phyloP scores from a whole-genome alignment of 2,797 vertebrate species.

The Poeciliopsis infans region DNA sequence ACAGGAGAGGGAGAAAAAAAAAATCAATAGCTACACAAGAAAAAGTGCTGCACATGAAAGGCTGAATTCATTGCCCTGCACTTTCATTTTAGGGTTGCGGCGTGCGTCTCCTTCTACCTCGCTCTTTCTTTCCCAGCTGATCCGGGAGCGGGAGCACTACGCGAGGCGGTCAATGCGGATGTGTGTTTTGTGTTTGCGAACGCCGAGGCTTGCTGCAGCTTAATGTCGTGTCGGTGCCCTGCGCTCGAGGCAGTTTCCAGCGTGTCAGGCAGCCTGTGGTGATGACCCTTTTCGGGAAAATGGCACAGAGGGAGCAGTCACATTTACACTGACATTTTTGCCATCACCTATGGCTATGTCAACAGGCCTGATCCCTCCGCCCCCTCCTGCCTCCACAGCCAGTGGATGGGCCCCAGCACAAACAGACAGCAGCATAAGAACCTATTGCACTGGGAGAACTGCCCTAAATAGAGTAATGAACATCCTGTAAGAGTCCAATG shows the following conservation, averaged over 20 bases:
- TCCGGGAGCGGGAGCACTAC: constrained; percentile 68
- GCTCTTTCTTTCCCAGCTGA: constrained; percentile 58
- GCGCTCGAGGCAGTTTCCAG: constrained; percentile 74
- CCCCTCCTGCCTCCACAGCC: constrained; percentile 17
- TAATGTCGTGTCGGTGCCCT: constrained; percentile 79
- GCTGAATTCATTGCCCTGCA: constrained; percentile 75
- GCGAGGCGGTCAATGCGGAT: constrained; percentile 40
- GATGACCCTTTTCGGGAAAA: constrained; percentile 81
- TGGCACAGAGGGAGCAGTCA: constrained; percentile 80
- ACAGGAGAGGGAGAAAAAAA: constrained; percentile 38
- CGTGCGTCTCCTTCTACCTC: constrained; percentile 45
- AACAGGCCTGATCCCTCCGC: constrained; percentile 66
- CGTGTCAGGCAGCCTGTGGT: constrained; percentile 78
- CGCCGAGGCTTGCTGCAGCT: constrained; percentile 64
- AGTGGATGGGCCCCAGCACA: constrained; percentile 33
- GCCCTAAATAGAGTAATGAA: constrained; percentile 23
- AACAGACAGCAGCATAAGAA: constrained; percentile 38
- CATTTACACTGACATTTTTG: constrained; percentile 87
- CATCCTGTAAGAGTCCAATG: background rate
- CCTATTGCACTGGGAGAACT: constrained; percentile 29
- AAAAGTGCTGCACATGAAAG: constrained; percentile 82
- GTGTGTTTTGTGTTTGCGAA: constrained; percentile 41
- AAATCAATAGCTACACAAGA: constrained; percentile 84
- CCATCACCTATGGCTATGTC: constrained; percentile 85
- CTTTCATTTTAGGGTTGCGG: constrained; percentile 73